Base-by-base conservation (phyloP, 2,888 invertebrate species). In the Pammene aurita region DNA sequence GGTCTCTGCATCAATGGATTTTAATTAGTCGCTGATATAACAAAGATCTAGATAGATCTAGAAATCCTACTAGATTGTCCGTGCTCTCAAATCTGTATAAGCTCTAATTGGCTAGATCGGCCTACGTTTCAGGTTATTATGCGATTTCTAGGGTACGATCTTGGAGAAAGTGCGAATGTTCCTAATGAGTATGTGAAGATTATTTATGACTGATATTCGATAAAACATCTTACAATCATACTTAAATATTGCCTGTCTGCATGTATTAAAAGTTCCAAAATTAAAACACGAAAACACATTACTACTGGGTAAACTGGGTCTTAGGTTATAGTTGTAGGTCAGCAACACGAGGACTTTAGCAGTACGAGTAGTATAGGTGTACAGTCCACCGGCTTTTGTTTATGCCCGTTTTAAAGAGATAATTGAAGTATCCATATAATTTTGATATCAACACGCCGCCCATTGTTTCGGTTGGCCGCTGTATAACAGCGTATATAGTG, bases 401-500 rank as follows among this genome's bases (percentile, higher is more conserved):
- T 50, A 41, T n/a, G 38, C 18, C 9, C 38, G 18, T 52, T 67
- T 67, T 55, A 62, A 66, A 44, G n/a, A 44, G 35, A 66, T 46
- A 66, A 66, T 48, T 18, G 18, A 38, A 55, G 46, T 55, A 56
- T 46, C 52, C 44, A 54, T 52, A 52, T 69, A 35, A 64, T 63
- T 54, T 62, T 62, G 61, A 56, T 55, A 50, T 55, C 54, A 52
- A 60, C 69, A 65, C 72, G 72, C 67, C 57, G 56, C 71, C 76
- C 71, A 80, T 81, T 84, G 79, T 82, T 73, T 75, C 64, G 68
- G 72, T 84, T 80, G 83, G 81, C 86, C 76, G 42, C 57, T 58
- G 44, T 54, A 16, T 54, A 50, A 50, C 18, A 18, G 50, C 18
- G 50, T 50, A 18, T 48, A 48, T 11, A 26, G 50, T 50, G 50